A percentile compares a stretch with the other conserved stretches of the same genome.
phyloP scores from a whole-genome alignment of 2,797 vertebrate genomes.

The Silurus lanzhouensis region DNA sequence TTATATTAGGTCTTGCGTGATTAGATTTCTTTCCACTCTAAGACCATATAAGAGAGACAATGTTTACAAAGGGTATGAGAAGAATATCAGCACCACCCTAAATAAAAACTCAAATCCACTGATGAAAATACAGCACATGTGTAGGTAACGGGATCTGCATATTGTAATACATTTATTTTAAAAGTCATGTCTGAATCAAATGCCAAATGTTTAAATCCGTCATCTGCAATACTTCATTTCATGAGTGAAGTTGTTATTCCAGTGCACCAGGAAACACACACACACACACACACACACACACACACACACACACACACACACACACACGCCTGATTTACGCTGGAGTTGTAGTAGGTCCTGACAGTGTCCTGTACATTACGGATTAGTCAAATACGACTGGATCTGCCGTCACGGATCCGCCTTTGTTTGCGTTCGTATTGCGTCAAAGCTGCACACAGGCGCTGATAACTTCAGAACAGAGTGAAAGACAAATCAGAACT shows the following conservation, averaged over 20 bases:
- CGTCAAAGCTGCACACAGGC: not conserved
- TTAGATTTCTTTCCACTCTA: not conserved
- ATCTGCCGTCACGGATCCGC: not conserved
- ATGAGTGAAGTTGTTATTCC: not conserved
- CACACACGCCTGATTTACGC: not conserved
- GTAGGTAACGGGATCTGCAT: no score
- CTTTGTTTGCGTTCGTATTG: conserved; percentile 19
- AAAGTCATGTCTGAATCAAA: not conserved
- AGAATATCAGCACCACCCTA: not conserved
- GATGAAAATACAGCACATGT: not conserved
- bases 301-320: not conserved
- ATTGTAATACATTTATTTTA: no score
- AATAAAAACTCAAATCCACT: not conserved
- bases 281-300: not conserved
- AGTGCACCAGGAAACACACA: not conserved
- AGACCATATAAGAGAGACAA: not conserved
- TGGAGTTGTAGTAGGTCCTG: not conserved
- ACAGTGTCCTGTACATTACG: not conserved
- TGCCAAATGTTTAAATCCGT: not conserved
- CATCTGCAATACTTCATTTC: not conserved
- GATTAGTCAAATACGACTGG: not conserved
- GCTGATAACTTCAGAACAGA: conserved; percentile 2
- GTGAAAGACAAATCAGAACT: not conserved
- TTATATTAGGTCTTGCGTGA: no score
- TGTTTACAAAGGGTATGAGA: not conserved